Percentiles rank a stretch among this genome's conserved stretches.
These are phyloP conservation scores for Pipistrellus nathusii DNA, from an alignment of 2,797 vertebrate species.

Conservation along the genomic window DNA sequence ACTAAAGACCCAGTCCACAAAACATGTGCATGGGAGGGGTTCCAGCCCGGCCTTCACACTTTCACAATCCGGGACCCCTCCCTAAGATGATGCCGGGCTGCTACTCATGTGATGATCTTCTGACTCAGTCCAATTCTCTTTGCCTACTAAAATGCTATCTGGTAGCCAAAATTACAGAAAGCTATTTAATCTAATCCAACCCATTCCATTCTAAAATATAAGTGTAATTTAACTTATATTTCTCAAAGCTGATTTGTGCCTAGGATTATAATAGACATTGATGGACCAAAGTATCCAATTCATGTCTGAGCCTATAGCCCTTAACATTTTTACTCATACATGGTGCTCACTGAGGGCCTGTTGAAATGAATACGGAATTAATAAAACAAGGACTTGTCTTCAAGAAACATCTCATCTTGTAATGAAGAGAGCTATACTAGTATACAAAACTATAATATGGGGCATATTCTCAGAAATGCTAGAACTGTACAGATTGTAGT, in stretches of 20 bases:
- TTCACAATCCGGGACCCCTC: too few species aligned
- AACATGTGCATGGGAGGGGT: too few species aligned
- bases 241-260: conserved; percentile 29
- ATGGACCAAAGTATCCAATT: neutral
- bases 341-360: neutral
- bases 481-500: neutral
- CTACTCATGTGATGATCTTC: neutral
- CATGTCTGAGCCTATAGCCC: neutral
- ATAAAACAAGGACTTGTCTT: neutral
- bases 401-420: neutral
- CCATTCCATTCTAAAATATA: neutral
- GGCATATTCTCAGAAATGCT: conserved; percentile 46
- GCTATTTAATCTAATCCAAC: neutral
- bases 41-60: too few species aligned
- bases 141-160: neutral
- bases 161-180: conserved; percentile 26
- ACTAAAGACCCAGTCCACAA: too few species aligned
- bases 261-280: neutral
- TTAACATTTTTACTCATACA: neutral
- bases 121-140: conserved; percentile 24
- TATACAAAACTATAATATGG: neutral
- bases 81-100: neutral
- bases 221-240: neutral
- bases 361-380: conserved; percentile 39
- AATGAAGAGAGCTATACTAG: neutral